Conservation (phyloP, 2,113 vertebrate species). For the Aspidoscelis tigris region DNA sequence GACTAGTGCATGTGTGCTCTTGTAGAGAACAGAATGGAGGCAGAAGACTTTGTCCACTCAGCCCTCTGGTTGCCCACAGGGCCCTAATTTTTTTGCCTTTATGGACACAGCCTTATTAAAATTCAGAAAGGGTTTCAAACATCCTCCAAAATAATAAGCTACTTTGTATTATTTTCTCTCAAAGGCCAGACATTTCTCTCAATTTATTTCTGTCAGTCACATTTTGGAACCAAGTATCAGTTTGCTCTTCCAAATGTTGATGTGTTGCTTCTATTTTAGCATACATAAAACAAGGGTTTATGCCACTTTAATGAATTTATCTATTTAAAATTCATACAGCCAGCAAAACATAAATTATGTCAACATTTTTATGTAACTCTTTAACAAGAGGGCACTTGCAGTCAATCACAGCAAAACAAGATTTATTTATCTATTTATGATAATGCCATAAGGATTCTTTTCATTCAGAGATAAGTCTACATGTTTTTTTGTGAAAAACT, state of each 20-base stretch:
- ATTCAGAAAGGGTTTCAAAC: not conserved
- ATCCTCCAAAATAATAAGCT: not conserved
- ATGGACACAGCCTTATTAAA: not conserved
- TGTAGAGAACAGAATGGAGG: too few relatives aligned
- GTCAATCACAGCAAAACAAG: not conserved
- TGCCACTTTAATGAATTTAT: not conserved
- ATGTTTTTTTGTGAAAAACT: too few relatives aligned
- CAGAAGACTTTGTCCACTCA: too few relatives aligned
- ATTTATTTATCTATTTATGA: not conserved
- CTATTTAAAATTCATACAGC: not conserved
- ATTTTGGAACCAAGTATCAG: constrained; percentile 8
- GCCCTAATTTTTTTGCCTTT: too few relatives aligned
- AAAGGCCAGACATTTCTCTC: constrained; percentile 22
- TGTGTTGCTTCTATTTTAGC: constrained; percentile 9
- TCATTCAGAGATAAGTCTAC: not conserved
- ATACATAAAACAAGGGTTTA: not conserved
- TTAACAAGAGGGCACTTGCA: not conserved
- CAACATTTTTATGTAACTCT: not conserved
- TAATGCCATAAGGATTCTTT: too few relatives aligned
- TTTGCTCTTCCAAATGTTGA: not conserved
- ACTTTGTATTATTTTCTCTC: not conserved
- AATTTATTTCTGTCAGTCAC: not conserved
- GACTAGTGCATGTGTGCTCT: too few relatives aligned
- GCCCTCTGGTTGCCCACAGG: too few relatives aligned
- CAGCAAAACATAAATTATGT: not conserved